Base-by-base conservation (phyloP, 2,113 vertebrate genomes). In the Monopterus albus region DNA sequence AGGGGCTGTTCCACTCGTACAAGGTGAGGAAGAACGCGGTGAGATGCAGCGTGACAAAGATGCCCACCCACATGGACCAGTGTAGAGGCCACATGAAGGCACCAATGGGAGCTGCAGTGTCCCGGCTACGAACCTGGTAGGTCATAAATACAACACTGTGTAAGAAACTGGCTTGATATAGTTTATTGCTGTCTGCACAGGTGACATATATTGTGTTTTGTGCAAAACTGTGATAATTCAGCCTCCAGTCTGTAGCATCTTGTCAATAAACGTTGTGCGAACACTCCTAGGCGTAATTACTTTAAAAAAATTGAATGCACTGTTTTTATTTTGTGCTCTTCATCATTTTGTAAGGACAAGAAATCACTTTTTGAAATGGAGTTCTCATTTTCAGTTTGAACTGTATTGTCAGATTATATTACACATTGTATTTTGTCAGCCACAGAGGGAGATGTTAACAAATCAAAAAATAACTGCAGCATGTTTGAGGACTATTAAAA, bases 11-110 rank as follows among this genome's bases (percentile, higher is more conserved):
- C 97, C 98, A 99, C 88, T 99, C 97, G 0, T 96, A 99, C 8
- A 99, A 89, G 5, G 97, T 99, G 86, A 99, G 97, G 92, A 99
- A 97, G 76, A 99, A 94, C 0, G 96, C 97, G 0, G 94, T 98
- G 76, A 95, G 91, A 72, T 99, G 98, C 78, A 99, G 93, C 0
- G 97, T 95, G 7, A 96, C 92, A 0, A 98, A 99, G 68, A 99
- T 92, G 18, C 98, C 97, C 91, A 98, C 92, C 97, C 98, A 98
- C 97, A 96, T 98, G 81, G 96, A 94, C 98, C 98, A 99, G 91
- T 98, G 98, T 62, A 99, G 88, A 0, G 97, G 97, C 97, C 97
- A 97, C 96, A 95, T 96, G 91, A 99, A 99, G 55, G 97, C 97
- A 0, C 97, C 95, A 0, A 98, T 95, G 38, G 96, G 96, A 0